Evolutionary conservation across 1,140 invertebrate genomes (phyloP), one percentile per base, ranked within the genome.

Genomic region (Heliothis virescens): DNA sequence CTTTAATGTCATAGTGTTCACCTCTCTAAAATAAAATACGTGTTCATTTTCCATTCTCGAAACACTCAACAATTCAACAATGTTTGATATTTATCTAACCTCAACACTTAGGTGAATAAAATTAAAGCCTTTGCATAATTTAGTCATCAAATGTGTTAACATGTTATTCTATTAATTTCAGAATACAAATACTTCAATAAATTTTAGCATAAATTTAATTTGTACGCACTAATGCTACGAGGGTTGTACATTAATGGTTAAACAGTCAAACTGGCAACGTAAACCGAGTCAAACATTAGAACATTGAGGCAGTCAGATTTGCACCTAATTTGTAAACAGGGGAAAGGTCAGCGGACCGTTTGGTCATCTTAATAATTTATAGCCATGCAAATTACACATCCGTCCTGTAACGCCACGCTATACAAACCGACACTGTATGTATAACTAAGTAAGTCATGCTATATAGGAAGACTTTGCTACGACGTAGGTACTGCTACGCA

Each of bases 321-420:
- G 55, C 84, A 82, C 84, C 78, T 85, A 83, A 85, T 85, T 82
- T 77, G 79, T 85, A 79, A 79, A 65, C 75, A 78, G n/a, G 48
- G 76, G 81, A 79, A 84, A 79, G 84, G 83, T 73, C 69, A 76
- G 78, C 79, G 72, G 52, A 79, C 80, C 73, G 79, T 83, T 86
- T 57, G 80, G 79, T 82, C 82, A 81, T 84, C 84, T 81, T 79
- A 67, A 72, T 86, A 80, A 86, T 84, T 84, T 86, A 81, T 52
- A 47, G 67, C 59, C 79, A 86, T 86, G 84, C 84, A 86, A 86
- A 86, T 86, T 83, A 80, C 73, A 71, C 47, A 81, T 86, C 84
- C 84, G 80, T 79, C 80, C 83, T 79, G 69, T 29, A 29, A 62
- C 52, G 57, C 34, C 34, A 41, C 5, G 77, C 48, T 52, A 79